Percentiles rank a stretch among this genome's conserved stretches.
Conservation (phyloP, 2,797 vertebrate species). For the Acanthurus lineatus region DNA sequence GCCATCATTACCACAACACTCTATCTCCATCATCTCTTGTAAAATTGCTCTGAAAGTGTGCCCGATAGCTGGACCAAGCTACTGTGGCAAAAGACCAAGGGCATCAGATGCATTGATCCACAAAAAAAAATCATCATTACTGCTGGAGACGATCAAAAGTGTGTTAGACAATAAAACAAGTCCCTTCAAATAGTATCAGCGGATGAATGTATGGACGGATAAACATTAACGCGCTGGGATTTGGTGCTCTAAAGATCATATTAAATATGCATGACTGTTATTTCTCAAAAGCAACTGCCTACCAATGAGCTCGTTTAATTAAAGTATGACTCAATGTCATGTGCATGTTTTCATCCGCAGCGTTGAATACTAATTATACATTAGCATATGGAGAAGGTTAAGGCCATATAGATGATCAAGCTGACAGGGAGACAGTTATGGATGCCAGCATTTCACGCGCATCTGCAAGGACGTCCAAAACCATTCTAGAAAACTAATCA, state of each 20-base stretch:
- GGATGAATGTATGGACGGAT: conserved; percentile 5
- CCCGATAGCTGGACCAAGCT: conserved; percentile 37
- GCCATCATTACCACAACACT: conserved; percentile 72
- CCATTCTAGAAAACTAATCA: conserved; percentile 38
- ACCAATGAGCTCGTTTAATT: conserved; percentile 63
- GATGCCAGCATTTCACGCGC: conserved; percentile 36
- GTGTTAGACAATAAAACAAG: not conserved
- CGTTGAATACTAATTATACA: conserved; percentile 66
- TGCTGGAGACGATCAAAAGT: conserved; percentile 34
- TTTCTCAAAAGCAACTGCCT: conserved; percentile 49
- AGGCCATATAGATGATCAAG: conserved; percentile 50
- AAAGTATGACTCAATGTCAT: conserved; percentile 70
- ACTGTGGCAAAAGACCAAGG: conserved; percentile 33
- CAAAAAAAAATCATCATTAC: conserved; percentile 35
- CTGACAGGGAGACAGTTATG: conserved; percentile 37
- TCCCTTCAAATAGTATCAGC: not conserved
- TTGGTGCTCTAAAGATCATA: conserved; percentile 25
- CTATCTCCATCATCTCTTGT: conserved; percentile 71
- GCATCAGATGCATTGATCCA: conserved; percentile 43
- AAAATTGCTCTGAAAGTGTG: conserved; percentile 58
- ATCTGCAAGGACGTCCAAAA: conserved; percentile 43
- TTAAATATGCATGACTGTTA: conserved; percentile 49
- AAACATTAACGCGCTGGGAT: conserved; percentile 18
- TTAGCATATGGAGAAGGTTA: conserved; percentile 64
- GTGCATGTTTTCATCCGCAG: conserved; percentile 54